Base-by-base conservation (phyloP, 2,113 vertebrate genomes). In the Otis tarda region DNA sequence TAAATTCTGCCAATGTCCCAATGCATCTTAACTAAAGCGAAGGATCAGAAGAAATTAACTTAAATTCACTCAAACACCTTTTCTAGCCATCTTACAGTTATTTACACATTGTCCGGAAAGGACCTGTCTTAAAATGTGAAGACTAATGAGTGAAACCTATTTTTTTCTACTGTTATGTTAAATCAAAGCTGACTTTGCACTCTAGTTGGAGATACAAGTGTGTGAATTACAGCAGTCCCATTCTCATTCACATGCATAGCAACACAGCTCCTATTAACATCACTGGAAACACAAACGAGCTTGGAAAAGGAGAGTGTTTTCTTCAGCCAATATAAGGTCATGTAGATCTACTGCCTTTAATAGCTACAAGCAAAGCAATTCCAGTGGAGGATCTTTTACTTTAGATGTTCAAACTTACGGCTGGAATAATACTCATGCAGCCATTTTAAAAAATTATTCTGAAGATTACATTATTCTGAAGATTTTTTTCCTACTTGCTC, bases 171-270 rank as follows among this genome's bases (percentile, higher is more conserved):
- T 61, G 30, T 57, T 77, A 47, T 0, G 7, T 52, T 30, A 84
- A 92, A 83, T 81, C 39, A 90, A 52, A 75, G 59, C 64, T 84
- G 31, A 89, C 71, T 94, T 90, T 47, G 83, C 68, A 63, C 43
- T 88, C 47, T 14, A 78, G 52, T 4, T 78, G 73, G 60, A 83
- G 52, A 68, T 15, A 61, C 6, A 39, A 87, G 23, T 8, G 21
- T 74, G 39, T 93, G 88, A 92, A 88, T 86, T 88, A 78, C 64
- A 90, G 47, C 53, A 63, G 64, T 27, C 25, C 31, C 3, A 0
- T 55, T 90, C 90, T 79, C 22, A 9, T 92, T 92, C 92, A 63
- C 59, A 90, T 80, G 78, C 79, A 43, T 52, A 81, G 83, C 92
- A 81, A 52, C 69, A 59, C 43, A 70, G 63, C 56, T 70, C 47